Conservation (phyloP, 2,797 vertebrate species). For the Oreochromis grahami region DNA sequence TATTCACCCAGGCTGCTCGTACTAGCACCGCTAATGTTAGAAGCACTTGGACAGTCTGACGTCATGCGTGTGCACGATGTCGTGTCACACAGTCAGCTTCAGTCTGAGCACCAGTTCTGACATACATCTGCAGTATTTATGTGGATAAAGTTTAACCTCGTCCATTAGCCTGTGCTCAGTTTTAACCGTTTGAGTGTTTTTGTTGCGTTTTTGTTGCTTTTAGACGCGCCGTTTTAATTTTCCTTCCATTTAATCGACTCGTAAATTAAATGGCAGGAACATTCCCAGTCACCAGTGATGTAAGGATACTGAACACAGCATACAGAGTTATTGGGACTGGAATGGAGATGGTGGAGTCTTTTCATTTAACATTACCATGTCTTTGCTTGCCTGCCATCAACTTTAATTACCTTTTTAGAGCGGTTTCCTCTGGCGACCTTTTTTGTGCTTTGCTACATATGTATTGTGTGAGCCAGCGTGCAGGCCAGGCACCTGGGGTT, state of each 20-base stretch:
- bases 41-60: rapidly evolving
- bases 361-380: rapidly evolving
- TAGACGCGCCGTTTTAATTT: rapidly evolving
- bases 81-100: neutral
- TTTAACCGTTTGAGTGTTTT: neutral
- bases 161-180: rapidly evolving
- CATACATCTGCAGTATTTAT: neutral
- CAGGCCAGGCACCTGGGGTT: neutral
- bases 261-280: neutral
- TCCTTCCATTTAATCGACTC: neutral
- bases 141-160: neutral
- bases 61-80: neutral
- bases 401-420: neutral
- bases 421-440: rapidly evolving
- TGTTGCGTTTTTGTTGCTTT: neutral
- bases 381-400: neutral
- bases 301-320: neutral
- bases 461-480: neutral
- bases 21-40: neutral
- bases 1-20: neutral
- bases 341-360: neutral
- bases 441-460: neutral
- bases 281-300: neutral
- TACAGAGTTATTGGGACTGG: rapidly evolving
- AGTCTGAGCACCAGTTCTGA: neutral